Evolutionary conservation across 1,140 invertebrate genomes (phyloP).

Genomic region (Saccostrea glomerata): DNA sequence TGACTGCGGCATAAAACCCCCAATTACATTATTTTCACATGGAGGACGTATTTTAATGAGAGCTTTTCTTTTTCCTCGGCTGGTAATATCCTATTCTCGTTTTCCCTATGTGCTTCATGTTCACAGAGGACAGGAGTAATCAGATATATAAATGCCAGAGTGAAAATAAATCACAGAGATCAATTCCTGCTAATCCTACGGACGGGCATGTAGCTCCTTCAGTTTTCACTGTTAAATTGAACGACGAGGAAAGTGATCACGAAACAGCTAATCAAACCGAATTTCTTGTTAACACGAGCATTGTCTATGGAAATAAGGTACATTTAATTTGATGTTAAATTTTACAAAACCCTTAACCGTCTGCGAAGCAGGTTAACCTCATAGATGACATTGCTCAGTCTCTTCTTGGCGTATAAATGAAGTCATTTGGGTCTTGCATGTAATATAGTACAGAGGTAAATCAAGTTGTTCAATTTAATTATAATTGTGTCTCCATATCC

Average conservation of each 20-base stretch:
- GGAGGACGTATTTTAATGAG: neutral
- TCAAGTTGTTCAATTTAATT: too few species aligned
- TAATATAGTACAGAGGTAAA: too few species aligned
- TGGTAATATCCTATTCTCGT: slow-evolving; percentile 1
- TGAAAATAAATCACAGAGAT: slow-evolving; percentile 1
- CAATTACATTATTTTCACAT: slow-evolving; percentile 10
- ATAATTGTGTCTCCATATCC: too few species aligned
- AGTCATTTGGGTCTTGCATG: too few species aligned
- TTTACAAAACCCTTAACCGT: neutral
- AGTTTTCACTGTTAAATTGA: neutral
- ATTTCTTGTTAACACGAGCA: neutral
- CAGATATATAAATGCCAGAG: neutral
- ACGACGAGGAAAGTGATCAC: neutral
- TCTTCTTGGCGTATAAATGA: too few species aligned
- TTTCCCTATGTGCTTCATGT: neutral
- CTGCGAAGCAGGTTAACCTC: neutral
- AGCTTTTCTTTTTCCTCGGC: neutral
- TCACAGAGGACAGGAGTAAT: neutral
- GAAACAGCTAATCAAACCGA: neutral
- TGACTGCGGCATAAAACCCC: slow-evolving; percentile 16
- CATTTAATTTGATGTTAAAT: too few species aligned
- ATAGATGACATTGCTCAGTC: too few species aligned
- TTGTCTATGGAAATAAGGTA: neutral
- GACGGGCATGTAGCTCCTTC: neutral
- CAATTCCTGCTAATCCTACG: neutral